phyloP scores from a whole-genome alignment of 1,140 invertebrate species.

The Meloidogyne hapla region DNA sequence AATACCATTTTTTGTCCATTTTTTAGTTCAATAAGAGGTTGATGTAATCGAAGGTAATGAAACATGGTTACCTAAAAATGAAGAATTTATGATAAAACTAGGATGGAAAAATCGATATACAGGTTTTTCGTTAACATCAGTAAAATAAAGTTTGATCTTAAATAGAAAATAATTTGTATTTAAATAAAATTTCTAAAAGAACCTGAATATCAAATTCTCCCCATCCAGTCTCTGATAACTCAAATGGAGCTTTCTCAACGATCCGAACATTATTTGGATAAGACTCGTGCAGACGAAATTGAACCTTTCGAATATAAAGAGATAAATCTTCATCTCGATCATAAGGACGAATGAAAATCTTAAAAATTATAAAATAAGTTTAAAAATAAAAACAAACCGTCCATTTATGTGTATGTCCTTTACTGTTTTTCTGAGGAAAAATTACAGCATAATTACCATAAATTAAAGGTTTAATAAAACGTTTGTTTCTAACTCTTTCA shows the following conservation, averaged over 20 bases:
- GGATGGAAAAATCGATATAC: conserved; percentile 69
- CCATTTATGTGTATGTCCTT: conserved; percentile 98
- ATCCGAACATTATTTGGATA: conserved; percentile 86
- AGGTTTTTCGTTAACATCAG: conserved; percentile 90
- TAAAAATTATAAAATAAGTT: neutral
- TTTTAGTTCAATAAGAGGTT: conserved; percentile 67
- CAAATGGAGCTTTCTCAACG: conserved; percentile 89
- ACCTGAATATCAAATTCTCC: conserved; percentile 94
- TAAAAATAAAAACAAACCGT: conserved; percentile 66
- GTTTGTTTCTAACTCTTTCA: conserved; percentile 33
- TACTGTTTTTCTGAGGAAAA: conserved; percentile 96
- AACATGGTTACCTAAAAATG: conserved; percentile 81
- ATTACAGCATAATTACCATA: conserved; percentile 93
- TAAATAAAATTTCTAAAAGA: neutral
- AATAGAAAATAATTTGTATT: conserved; percentile 21
- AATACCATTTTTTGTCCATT: conserved; percentile 78
- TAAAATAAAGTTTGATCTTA: conserved; percentile 90
- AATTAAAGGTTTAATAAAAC: conserved; percentile 88
- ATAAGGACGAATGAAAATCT: conserved; percentile 90
- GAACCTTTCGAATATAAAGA: conserved; percentile 66
- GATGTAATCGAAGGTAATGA: conserved; percentile 90
- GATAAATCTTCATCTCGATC: conserved; percentile 68
- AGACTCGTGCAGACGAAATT: conserved; percentile 95
- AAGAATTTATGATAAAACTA: neutral
- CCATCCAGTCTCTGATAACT: conserved; percentile 97